These are phyloP conservation scores for Erpetoichthys calabaricus DNA, from an alignment of 2,797 vertebrate genomes.

Conservation along the genomic window DNA sequence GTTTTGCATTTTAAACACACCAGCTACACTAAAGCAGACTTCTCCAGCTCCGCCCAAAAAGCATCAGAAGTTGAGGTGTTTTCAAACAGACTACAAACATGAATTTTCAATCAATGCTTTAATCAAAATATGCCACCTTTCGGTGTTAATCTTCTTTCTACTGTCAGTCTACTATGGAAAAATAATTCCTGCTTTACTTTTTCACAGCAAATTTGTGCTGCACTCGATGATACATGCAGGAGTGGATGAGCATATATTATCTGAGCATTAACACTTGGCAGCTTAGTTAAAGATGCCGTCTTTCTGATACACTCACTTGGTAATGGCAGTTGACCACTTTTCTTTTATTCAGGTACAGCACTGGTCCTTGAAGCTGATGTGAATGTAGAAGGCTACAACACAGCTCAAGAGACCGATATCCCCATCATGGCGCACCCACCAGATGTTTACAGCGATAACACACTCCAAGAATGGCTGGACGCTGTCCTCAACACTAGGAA, in stretches of 20 bases:
- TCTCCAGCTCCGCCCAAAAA: not conserved
- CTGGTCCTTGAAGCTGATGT: slow-evolving; percentile 71
- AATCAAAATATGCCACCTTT: no score
- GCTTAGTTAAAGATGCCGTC: no score
- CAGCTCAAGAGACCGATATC: slow-evolving; percentile 39
- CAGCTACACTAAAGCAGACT: not conserved
- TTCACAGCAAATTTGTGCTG: no score
- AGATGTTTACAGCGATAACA: slow-evolving; percentile 59
- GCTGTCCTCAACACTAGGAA: slow-evolving; percentile 49
- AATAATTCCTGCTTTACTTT: no score
- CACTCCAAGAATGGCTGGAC: slow-evolving; percentile 62
- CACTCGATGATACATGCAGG: no score
- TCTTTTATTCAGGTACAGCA: slow-evolving; percentile 30
- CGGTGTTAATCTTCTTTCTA: no score
- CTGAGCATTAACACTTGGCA: no score
- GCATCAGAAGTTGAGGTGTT: not conserved
- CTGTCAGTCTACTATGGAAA: no score
- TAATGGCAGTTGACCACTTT: no score
- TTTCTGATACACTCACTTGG: no score
- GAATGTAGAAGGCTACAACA: slow-evolving; percentile 49
- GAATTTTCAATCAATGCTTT: no score
- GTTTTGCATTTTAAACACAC: not conserved
- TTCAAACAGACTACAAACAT: not conserved
- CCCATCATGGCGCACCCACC: slow-evolving; percentile 78
- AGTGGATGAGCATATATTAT: no score